Percentiles rank a stretch among this genome's conserved stretches.
phyloP scores from a whole-genome alignment of 2,113 vertebrate species.

The Strigops habroptila region DNA sequence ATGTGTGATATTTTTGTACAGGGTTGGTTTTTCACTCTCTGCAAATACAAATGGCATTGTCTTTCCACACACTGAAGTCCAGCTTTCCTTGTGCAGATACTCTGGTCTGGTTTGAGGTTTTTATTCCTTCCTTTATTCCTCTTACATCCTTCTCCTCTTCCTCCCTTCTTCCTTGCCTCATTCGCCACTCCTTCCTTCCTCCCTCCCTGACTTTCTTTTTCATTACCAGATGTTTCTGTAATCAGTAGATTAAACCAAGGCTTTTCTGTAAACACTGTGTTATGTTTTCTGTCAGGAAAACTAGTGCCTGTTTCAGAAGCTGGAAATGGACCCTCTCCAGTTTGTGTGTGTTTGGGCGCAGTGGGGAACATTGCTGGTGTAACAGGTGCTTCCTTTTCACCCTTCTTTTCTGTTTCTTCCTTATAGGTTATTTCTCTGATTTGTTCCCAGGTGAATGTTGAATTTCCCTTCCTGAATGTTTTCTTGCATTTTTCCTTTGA shows the following conservation, averaged over 20 bases:
- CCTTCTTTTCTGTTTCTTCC: neutral
- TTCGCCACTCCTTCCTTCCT: neutral
- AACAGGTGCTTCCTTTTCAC: neutral
- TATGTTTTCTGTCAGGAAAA: neutral
- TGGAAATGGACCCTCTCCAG: neutral
- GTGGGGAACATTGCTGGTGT: neutral
- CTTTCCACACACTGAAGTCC: neutral
- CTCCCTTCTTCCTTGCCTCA: neutral
- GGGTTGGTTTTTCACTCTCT: neutral
- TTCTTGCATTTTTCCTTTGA: neutral
- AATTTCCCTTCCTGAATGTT: neutral
- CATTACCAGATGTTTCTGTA: neutral
- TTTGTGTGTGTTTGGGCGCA: neutral
- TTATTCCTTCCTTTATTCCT: neutral
- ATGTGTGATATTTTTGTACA: neutral
- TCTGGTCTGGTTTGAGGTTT: neutral
- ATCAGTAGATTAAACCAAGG: neutral
- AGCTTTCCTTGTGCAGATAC: neutral
- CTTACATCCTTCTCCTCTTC: neutral
- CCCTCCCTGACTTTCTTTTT: neutral
- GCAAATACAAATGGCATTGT: rapidly evolving
- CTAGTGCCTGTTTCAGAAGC: neutral
- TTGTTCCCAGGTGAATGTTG: neutral
- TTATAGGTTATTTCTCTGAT: neutral
- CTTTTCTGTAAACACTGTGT: neutral